Evolutionary conservation across 2,888 invertebrate species (phyloP).

Genomic region (Hirtodrosophila cameraria): DNA sequence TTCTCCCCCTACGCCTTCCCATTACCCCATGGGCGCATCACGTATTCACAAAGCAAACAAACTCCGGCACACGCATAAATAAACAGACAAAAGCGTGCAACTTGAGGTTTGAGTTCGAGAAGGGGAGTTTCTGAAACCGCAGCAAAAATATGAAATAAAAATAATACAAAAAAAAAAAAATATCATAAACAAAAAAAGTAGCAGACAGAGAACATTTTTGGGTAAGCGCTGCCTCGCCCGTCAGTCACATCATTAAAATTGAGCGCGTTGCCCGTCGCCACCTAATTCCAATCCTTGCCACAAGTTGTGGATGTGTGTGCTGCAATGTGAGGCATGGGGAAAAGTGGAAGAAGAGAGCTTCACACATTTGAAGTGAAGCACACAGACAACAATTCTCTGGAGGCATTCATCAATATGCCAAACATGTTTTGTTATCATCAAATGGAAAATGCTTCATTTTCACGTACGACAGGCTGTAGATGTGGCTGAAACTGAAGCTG

Average conservation of each 20-base stretch:
- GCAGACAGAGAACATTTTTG: slow-evolving; percentile 31
- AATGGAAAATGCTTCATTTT: slow-evolving; percentile 79
- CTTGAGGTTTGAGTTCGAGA: not conserved
- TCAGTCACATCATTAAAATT: slow-evolving; percentile 79
- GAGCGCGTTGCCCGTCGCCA: slow-evolving; percentile 57
- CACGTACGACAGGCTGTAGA: slow-evolving; percentile 66
- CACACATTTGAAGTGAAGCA: not conserved
- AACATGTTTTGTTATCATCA: slow-evolving; percentile 80
- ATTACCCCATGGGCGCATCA: slow-evolving; percentile 63
- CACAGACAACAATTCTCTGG: slow-evolving; percentile 62
- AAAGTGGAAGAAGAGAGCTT: no score
- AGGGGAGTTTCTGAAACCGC: not conserved
- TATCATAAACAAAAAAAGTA: slow-evolving; percentile 51
- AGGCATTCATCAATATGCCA: slow-evolving; percentile 79
- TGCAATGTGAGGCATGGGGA: not conserved
- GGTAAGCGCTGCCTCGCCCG: slow-evolving; percentile 47
- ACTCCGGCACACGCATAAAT: slow-evolving; percentile 72
- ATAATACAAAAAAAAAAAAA: slow-evolving; percentile 22
- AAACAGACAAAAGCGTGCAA: slow-evolving; percentile 49
- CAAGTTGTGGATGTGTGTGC: slow-evolving; percentile 55
- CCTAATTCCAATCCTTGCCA: slow-evolving; percentile 77
- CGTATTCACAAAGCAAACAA: slow-evolving; percentile 80
- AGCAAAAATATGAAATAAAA: slow-evolving; percentile 51
- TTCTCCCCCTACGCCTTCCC: slow-evolving; percentile 11
- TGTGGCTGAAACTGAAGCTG: slow-evolving; percentile 5